Conservation (phyloP, 2,113 vertebrate species). For the Brachyistius frenatus region DNA sequence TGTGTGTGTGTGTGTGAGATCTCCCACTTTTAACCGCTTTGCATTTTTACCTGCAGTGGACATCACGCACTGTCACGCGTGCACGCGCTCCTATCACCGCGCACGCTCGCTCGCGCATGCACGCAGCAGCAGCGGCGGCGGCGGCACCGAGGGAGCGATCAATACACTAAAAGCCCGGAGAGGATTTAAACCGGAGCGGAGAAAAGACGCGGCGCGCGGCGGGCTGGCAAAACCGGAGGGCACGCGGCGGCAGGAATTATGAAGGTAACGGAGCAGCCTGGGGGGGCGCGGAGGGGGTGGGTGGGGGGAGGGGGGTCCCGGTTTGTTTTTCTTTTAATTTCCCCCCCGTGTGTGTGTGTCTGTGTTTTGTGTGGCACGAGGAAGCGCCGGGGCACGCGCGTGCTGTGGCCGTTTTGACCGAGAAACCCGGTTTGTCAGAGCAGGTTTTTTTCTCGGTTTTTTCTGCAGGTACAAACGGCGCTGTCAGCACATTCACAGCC, state of each 20-base stretch:
- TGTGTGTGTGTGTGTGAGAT: conserved; percentile 39
- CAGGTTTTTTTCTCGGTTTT: neutral
- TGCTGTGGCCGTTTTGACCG: conserved; percentile 21
- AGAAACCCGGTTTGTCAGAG: conserved; percentile 23
- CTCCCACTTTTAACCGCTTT: conserved; percentile 54
- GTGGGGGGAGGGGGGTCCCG: too few species aligned
- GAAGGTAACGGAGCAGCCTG: conserved; percentile 60
- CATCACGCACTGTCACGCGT: conserved; percentile 39
- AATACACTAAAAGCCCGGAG: conserved; percentile 51
- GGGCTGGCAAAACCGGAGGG: conserved; percentile 9
- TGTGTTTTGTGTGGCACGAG: too few species aligned
- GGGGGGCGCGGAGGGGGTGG: too few species aligned
- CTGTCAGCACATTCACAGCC: conserved; percentile 71
- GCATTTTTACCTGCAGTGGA: conserved; percentile 74
- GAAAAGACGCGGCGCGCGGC: neutral
- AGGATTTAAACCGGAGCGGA: conserved; percentile 43
- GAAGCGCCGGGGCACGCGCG: neutral
- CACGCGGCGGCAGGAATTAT: conserved; percentile 55
- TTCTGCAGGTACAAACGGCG: conserved; percentile 56
- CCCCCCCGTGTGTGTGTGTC: too few species aligned
- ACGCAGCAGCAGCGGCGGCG: conserved; percentile 44
- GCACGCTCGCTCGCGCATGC: conserved; percentile 40
- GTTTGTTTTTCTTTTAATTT: too few species aligned
- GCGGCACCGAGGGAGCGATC: conserved; percentile 58
- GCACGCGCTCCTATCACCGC: neutral